A percentile compares a stretch with the other conserved stretches of the same genome.
Conservation (phyloP, 1,140 invertebrate species). For the Dreissena rostriformis region DNA sequence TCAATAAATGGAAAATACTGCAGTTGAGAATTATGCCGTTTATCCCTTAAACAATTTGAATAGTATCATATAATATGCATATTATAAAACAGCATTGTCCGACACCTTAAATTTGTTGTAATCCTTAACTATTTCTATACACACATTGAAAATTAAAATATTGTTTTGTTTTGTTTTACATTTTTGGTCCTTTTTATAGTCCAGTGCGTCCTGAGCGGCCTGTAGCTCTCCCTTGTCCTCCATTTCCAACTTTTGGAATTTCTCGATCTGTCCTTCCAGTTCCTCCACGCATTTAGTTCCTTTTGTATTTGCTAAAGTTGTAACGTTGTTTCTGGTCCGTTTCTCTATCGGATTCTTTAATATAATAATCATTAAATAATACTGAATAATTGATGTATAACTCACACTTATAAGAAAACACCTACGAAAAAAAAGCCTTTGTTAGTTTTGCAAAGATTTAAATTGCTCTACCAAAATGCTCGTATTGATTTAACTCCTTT, state of each 20-base stretch:
- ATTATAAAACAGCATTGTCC: too few relatives aligned
- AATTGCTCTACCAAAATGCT: too few relatives aligned
- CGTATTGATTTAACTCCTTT: not conserved
- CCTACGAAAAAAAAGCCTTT: not conserved
- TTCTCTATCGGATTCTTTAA: constrained; percentile 24
- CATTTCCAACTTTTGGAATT: constrained; percentile 10
- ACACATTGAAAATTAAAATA: too few relatives aligned
- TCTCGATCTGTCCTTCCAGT: constrained; percentile 1
- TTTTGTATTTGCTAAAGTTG: not conserved
- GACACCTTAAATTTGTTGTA: too few relatives aligned
- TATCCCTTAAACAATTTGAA: too few relatives aligned
- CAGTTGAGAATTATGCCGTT: too few relatives aligned
- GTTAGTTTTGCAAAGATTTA: not conserved
- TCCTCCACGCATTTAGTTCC: not conserved
- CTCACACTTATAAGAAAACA: too few relatives aligned
- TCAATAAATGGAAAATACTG: too few relatives aligned
- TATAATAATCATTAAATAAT: constrained; percentile 31
- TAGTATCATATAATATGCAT: too few relatives aligned
- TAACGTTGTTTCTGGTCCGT: not conserved
- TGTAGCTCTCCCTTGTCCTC: constrained; percentile 9
- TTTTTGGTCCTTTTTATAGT: constrained; percentile 13
- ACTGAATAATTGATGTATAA: too few relatives aligned
- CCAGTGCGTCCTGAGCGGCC: constrained; percentile 22
- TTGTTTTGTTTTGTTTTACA: not conserved
- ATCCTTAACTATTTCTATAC: too few relatives aligned